Evolutionary conservation across 2,113 vertebrate genomes (phyloP).

Genomic region (Erpornis zantholeuca): DNA sequence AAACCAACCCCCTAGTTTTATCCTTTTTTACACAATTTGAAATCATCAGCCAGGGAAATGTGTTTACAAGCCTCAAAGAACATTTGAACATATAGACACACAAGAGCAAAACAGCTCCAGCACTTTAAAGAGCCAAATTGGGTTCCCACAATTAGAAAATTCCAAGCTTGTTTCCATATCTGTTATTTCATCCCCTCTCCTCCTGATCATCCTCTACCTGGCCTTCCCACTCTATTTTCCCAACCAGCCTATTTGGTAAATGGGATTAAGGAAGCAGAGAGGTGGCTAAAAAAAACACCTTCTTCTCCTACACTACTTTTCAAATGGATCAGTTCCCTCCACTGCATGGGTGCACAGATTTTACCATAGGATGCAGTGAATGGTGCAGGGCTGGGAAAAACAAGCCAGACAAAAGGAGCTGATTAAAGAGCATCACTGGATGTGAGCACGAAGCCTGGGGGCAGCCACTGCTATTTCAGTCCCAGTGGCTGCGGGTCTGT

Average conservation of each 20-base stretch:
- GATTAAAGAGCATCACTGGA: not conserved
- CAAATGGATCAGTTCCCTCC: not conserved
- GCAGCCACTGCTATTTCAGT: not conserved
- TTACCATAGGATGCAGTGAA: not conserved
- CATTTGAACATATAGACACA: not conserved
- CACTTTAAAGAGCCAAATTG: not conserved
- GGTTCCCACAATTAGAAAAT: not conserved
- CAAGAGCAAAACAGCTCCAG: not conserved
- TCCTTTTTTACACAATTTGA: not conserved
- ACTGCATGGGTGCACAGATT: not conserved
- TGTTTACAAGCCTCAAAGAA: not conserved
- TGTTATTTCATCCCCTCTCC: not conserved
- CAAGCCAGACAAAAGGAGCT: not conserved
- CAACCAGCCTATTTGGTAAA: not conserved
- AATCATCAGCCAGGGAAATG: not conserved
- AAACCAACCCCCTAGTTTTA: not conserved
- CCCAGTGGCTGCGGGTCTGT: not conserved
- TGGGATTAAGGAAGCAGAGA: not conserved
- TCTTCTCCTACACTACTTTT: not conserved
- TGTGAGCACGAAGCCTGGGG: not conserved
- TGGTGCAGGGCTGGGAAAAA: not conserved
- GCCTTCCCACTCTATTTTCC: not conserved
- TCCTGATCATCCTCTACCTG: not conserved
- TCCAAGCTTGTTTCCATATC: not conserved
- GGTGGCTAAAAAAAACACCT: not conserved